These are phyloP conservation scores for Scomber japonicus DNA, from an alignment of 2,113 vertebrate genomes.

Conservation along the genomic window DNA sequence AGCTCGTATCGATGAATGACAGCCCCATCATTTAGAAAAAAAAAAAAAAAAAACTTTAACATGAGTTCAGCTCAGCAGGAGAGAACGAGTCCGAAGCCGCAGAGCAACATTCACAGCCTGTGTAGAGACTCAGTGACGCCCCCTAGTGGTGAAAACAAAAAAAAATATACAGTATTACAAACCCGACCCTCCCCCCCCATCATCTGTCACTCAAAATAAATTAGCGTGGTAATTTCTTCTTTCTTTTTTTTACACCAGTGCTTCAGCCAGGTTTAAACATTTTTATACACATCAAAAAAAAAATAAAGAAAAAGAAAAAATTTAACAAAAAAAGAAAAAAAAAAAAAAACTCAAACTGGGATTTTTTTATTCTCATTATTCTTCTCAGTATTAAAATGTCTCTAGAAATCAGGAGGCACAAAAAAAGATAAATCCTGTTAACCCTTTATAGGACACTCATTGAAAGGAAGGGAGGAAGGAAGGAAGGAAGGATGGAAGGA, in stretches of 20 bases:
- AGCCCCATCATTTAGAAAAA: slow-evolving; percentile 24
- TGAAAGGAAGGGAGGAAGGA: no score
- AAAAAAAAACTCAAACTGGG: neutral
- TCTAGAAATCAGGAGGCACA: no score
- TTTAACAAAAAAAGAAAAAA: slow-evolving; percentile 1
- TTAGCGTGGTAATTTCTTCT: slow-evolving; percentile 43
- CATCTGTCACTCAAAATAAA: slow-evolving; percentile 55
- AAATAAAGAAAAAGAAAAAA: neutral
- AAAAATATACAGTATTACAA: slow-evolving; percentile 36
- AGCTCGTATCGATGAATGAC: slow-evolving; percentile 22
- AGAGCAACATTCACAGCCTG: no score
- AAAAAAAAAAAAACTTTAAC: neutral
- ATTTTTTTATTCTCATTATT: no score
- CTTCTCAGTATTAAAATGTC: no score
- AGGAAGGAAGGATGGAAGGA: no score
- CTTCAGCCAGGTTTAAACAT: slow-evolving; percentile 50
- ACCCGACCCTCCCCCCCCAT: neutral
- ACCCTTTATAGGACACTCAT: no score
- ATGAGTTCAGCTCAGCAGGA: neutral
- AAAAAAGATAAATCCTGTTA: no score
- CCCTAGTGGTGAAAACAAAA: slow-evolving; percentile 51
- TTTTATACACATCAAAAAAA: slow-evolving; percentile 7
- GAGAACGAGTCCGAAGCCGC: no score
- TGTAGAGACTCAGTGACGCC: neutral
- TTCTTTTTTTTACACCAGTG: slow-evolving; percentile 65